A percentile compares a stretch with the other conserved stretches of the same genome.
These are phyloP conservation scores for Pristionchus arcanus DNA, from an alignment of 2,888 invertebrate genomes.

Conservation along the genomic window DNA sequence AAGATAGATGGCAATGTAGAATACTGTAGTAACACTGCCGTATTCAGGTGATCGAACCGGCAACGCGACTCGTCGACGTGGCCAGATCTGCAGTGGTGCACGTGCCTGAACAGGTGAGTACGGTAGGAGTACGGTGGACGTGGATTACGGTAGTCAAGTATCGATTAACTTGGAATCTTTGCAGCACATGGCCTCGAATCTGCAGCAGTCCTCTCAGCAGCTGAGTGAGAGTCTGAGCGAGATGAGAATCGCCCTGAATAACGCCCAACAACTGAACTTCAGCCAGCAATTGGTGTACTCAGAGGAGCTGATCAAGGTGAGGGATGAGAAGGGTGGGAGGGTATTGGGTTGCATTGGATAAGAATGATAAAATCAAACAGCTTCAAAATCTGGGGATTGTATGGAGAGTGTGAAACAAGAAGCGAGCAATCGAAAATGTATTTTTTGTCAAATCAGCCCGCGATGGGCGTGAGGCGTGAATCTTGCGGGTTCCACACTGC, in stretches of 20 bases:
- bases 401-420: neutral
- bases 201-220: constrained; percentile 82
- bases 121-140: constrained; percentile 7
- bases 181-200: constrained; percentile 68
- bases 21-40: neutral
- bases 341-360: neutral
- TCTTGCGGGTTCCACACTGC: neutral
- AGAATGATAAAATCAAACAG: too few species aligned
- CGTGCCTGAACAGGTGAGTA: constrained; percentile 85
- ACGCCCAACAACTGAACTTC: constrained; percentile 84
- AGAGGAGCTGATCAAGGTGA: constrained; percentile 72
- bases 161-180: neutral
- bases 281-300: constrained; percentile 72
- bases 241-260: constrained; percentile 83
- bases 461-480: neutral
- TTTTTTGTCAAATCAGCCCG: too few species aligned
- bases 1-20: neutral
- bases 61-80: constrained; percentile 86
- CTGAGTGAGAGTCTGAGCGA: constrained; percentile 84
- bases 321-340: neutral
- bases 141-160: neutral
- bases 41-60: constrained; percentile 78
- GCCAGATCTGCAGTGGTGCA: constrained; percentile 90
- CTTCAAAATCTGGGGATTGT: neutral
- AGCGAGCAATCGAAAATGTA: neutral